Evolutionary conservation across 2,888 invertebrate genomes (phyloP).

Genomic region (Lithosia quadra): DNA sequence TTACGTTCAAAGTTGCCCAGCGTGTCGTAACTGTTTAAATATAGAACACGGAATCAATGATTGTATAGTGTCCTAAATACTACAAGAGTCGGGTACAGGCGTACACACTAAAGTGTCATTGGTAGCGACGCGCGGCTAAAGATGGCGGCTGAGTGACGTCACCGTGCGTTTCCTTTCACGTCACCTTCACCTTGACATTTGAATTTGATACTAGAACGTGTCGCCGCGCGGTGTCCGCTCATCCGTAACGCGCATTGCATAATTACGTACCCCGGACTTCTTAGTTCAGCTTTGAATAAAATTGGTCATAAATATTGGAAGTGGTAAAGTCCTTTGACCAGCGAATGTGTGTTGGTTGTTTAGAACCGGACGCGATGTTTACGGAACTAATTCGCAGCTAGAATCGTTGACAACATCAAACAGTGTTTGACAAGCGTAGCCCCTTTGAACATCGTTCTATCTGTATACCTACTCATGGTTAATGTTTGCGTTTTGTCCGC

Average conservation of each 20-base stretch:
- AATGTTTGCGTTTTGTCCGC: too few relatives aligned
- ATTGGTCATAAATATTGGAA: constrained; percentile 3
- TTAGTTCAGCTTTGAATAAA: constrained; percentile 18
- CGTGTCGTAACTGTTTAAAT: constrained; percentile 42
- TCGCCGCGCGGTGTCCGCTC: constrained; percentile 68
- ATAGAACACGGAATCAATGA: constrained; percentile 56
- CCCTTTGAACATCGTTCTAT: constrained; percentile 16
- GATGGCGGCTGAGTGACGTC: constrained; percentile 80
- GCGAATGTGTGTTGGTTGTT: constrained; percentile 15
- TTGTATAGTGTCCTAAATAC: constrained; percentile 66
- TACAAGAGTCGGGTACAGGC: constrained; percentile 54
- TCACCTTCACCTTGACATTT: constrained; percentile 84
- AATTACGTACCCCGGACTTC: constrained; percentile 48
- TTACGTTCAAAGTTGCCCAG: constrained; percentile 35
- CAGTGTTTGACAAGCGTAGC: constrained; percentile 17
- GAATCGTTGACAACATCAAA: constrained; percentile 19
- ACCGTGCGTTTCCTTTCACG: constrained; percentile 81
- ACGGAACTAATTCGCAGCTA: constrained; percentile 20
- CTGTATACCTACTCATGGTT: background rate
- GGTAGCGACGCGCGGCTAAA: constrained; percentile 62
- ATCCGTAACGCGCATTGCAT: constrained; percentile 66
- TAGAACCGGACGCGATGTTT: constrained; percentile 22
- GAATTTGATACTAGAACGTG: constrained; percentile 80
- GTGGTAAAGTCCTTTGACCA: constrained; percentile 6
- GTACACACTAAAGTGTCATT: constrained; percentile 57